Evolutionary conservation across 2,113 vertebrate genomes (phyloP).

Genomic region (Otocyon megalotis): DNA sequence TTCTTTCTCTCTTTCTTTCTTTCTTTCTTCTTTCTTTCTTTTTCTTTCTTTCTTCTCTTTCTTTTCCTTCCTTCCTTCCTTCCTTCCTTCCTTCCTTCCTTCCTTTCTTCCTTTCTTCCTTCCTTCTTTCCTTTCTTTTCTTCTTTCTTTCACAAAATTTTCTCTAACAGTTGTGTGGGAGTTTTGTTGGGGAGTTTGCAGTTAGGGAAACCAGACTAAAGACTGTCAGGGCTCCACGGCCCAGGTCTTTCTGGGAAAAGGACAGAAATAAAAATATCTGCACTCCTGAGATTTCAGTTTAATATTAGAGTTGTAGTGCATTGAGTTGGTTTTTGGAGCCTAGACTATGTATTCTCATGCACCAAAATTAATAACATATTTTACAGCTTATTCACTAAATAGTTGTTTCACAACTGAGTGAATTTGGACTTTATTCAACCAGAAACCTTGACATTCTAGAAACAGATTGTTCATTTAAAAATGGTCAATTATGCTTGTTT

Average conservation of each 20-base stretch:
- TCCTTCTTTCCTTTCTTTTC: too few species aligned
- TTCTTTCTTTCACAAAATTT: background rate
- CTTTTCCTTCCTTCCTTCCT: rapidly evolving
- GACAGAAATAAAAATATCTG: background rate
- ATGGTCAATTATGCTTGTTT: background rate
- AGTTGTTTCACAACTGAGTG: background rate
- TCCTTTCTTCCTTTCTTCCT: rapidly evolving
- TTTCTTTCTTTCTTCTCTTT: rapidly evolving
- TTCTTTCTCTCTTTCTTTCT: too few species aligned
- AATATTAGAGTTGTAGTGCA: background rate
- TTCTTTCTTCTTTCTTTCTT: rapidly evolving
- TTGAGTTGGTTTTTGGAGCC: background rate
- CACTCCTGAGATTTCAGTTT: background rate
- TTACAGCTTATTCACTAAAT: background rate
- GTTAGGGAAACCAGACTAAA: background rate
- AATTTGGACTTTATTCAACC: slow-evolving; percentile 25
- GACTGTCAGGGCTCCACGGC: background rate
- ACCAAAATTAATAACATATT: slow-evolving; percentile 11
- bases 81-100: too few species aligned
- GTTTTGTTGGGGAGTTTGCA: background rate
- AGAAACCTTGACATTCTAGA: slow-evolving; percentile 11
- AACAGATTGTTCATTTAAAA: background rate
- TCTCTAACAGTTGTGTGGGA: background rate
- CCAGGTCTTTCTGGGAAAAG: background rate
- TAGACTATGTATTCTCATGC: background rate